These are phyloP conservation scores for Sardinella longiceps DNA, from an alignment of 2,797 vertebrate species.

Conservation along the genomic window DNA sequence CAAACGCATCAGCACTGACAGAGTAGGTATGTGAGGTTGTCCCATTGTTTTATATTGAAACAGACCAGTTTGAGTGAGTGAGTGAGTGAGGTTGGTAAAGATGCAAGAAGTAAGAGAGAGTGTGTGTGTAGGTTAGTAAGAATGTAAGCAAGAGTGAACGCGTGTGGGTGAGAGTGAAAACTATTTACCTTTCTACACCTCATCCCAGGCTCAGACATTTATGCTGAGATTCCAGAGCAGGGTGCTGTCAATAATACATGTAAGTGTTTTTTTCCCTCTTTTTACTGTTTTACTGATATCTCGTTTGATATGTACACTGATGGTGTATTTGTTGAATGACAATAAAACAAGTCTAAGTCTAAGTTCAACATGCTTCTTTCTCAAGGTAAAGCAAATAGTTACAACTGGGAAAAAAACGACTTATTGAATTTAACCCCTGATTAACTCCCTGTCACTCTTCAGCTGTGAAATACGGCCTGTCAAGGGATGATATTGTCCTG, in stretches of 20 bases:
- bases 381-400: not conserved
- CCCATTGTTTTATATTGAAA: not conserved
- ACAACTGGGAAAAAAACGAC: not conserved
- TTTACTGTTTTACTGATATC: too few relatives aligned
- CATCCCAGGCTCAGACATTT: conserved; percentile 85
- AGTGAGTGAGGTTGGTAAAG: not conserved
- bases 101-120: not conserved
- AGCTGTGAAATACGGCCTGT: conserved; percentile 74
- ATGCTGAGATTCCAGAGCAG: conserved; percentile 85
- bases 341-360: too few relatives aligned
- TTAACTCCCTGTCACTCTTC: not conserved
- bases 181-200: not conserved
- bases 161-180: not conserved
- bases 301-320: too few relatives aligned
- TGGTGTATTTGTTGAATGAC: too few relatives aligned
- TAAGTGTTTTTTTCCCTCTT: conserved; percentile 60
- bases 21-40: conserved; percentile 16
- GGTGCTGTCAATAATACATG: conserved; percentile 41
- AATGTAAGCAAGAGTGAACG: not conserved
- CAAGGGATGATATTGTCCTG: conserved; percentile 77
- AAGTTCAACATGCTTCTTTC: not conserved
- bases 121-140: not conserved
- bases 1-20: not conserved
- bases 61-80: not conserved
- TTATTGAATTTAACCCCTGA: not conserved